Percentiles rank a stretch among this genome's conserved stretches.
These are phyloP conservation scores for Agrilus mali DNA, from an alignment of 2,888 invertebrate genomes.

Conservation along the genomic window DNA sequence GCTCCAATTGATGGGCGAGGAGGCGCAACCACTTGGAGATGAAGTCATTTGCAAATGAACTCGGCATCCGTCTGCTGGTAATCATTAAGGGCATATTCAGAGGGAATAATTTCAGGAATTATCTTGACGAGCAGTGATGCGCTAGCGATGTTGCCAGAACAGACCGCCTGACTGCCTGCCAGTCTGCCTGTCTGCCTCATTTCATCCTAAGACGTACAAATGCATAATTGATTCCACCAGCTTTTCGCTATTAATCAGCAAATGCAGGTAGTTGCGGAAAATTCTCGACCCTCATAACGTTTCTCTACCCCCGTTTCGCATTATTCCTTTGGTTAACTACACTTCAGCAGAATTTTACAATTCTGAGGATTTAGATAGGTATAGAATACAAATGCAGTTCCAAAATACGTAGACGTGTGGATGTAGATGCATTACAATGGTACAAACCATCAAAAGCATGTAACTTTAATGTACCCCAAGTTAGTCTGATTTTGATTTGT, in stretches of 20 bases:
- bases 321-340: too few relatives aligned
- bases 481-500: too few relatives aligned
- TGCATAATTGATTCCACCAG: slow-evolving; percentile 27
- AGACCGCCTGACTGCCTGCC: slow-evolving; percentile 2
- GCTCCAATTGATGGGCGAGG: slow-evolving; percentile 30
- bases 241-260: slow-evolving; percentile 29
- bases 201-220: slow-evolving; percentile 23
- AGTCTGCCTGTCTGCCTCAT: slow-evolving; percentile 13
- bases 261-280: slow-evolving; percentile 18
- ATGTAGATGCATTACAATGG: too few relatives aligned
- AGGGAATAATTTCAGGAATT: slow-evolving; percentile 33
- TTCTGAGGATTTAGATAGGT: too few relatives aligned
- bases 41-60: slow-evolving; percentile 37
- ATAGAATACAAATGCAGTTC: too few relatives aligned
- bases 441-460: too few relatives aligned
- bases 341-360: too few relatives aligned
- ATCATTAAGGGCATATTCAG: slow-evolving; percentile 36
- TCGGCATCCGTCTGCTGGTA: slow-evolving; percentile 31
- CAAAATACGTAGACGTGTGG: too few relatives aligned
- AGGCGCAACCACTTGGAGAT: slow-evolving; percentile 20
- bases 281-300: slow-evolving; percentile 3
- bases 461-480: too few relatives aligned
- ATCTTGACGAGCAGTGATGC: slow-evolving; percentile 20
- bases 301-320: too few relatives aligned
- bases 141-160: slow-evolving; percentile 3